A percentile compares a stretch with the other conserved stretches of the same genome.
These are phyloP conservation scores for Noctua pronuba DNA, from an alignment of 2,888 invertebrate genomes.

Conservation along the genomic window DNA sequence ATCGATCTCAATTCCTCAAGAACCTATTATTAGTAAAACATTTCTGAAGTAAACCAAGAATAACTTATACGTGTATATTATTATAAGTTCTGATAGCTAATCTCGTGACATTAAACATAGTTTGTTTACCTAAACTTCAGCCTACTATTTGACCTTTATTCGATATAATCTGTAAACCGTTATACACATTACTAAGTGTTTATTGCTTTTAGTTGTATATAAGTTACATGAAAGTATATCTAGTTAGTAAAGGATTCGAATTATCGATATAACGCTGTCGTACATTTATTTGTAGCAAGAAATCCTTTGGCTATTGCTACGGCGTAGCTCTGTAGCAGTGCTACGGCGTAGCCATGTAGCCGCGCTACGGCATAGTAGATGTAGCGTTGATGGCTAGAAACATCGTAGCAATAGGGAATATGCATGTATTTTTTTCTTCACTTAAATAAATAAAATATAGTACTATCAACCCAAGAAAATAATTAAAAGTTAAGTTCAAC, in stretches of 20 bases:
- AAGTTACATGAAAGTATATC: not conserved
- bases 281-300: not conserved
- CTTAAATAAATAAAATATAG: no score
- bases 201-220: not conserved
- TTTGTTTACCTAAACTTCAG: not conserved
- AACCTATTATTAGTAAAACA: not conserved
- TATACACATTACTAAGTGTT: no score
- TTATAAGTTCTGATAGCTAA: not conserved
- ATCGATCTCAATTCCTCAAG: not conserved
- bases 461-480: no score
- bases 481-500: no score
- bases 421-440: no score
- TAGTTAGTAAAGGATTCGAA: not conserved
- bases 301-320: not conserved
- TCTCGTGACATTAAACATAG: not conserved
- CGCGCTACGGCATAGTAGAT: conserved; percentile 19
- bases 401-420: no score
- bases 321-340: not conserved
- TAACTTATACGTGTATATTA: not conserved
- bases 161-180: no score
- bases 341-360: not conserved
- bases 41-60: not conserved
- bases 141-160: not conserved
- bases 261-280: not conserved
- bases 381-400: conserved; percentile 10